A percentile compares a stretch with the other conserved stretches of the same genome.
Conservation (phyloP, 2,113 vertebrate species). For the Gambusia affinis region DNA sequence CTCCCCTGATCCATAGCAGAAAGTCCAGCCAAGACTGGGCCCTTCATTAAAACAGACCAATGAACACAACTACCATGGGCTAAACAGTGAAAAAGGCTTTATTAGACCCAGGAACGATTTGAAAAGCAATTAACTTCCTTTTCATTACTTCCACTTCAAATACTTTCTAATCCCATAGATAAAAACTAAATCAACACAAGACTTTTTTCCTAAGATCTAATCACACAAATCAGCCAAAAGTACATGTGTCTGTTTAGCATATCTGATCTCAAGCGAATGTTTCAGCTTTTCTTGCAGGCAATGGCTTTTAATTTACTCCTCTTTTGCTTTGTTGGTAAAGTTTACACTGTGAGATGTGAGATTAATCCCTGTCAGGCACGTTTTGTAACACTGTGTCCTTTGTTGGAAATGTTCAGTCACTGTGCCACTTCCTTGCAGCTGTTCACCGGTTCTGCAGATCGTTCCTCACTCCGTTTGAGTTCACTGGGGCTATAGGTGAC, state of each 20-base stretch:
- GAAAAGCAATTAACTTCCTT: conserved; percentile 49
- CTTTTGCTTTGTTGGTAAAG: conserved; percentile 12
- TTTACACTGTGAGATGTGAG: conserved; percentile 10
- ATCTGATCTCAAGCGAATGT: conserved; percentile 43
- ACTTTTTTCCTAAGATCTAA: conserved; percentile 41
- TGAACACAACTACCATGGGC: conserved; percentile 18
- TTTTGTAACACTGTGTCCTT: background rate
- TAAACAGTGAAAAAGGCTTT: conserved; percentile 9
- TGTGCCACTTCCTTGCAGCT: background rate
- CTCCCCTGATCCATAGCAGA: conserved; percentile 10
- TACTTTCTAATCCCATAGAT: conserved; percentile 39
- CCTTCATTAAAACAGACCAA: conserved; percentile 25
- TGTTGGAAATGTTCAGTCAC: conserved; percentile 6
- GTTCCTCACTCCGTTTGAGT: conserved; percentile 5
- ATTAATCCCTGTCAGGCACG: conserved; percentile 2
- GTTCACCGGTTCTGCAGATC: conserved; percentile 6
- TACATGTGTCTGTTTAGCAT: conserved; percentile 47
- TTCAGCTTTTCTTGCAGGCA: conserved; percentile 25
- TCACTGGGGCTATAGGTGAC: conserved; percentile 49
- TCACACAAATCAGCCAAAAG: conserved; percentile 35
- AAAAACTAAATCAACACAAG: conserved; percentile 42
- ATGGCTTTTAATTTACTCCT: conserved; percentile 4
- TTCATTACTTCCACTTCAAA: conserved; percentile 46
- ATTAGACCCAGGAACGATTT: conserved; percentile 11
- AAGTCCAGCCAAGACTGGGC: conserved; percentile 8